These are phyloP conservation scores for Synergus laeviventris DNA, from an alignment of 2,888 invertebrate species.

Conservation along the genomic window DNA sequence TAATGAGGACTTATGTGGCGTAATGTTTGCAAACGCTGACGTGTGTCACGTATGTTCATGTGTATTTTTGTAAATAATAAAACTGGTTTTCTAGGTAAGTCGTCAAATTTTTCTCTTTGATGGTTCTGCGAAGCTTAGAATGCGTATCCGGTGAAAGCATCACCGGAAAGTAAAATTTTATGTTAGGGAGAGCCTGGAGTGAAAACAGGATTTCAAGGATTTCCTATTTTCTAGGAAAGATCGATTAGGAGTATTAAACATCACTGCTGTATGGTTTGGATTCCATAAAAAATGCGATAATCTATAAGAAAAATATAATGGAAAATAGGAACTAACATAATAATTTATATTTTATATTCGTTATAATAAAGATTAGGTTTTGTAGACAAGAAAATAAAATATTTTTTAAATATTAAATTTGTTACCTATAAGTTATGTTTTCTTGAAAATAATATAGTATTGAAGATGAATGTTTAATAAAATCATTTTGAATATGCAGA, in stretches of 20 bases:
- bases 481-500: neutral
- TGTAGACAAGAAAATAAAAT: too few species aligned
- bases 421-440: too few species aligned
- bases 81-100: neutral
- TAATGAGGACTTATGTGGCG: neutral
- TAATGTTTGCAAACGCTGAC: neutral
- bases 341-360: neutral
- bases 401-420: too few species aligned
- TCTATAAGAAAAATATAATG: neutral
- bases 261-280: neutral
- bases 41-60: neutral
- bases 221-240: neutral
- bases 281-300: neutral
- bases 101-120: neutral
- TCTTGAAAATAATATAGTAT: too few species aligned
- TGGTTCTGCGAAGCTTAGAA: neutral
- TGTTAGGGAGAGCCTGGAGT: too few species aligned
- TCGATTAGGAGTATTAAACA: neutral
- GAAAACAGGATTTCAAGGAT: slow-evolving; percentile 1
- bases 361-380: neutral
- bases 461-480: neutral
- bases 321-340: neutral
- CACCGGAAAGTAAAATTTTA: neutral
- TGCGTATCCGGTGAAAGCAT: neutral
- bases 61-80: slow-evolving; percentile 9